Percentiles rank a stretch among this genome's conserved stretches.
Evolutionary conservation across 2,797 vertebrate genomes (phyloP).

Genomic region (Sandelia bainsii): DNA sequence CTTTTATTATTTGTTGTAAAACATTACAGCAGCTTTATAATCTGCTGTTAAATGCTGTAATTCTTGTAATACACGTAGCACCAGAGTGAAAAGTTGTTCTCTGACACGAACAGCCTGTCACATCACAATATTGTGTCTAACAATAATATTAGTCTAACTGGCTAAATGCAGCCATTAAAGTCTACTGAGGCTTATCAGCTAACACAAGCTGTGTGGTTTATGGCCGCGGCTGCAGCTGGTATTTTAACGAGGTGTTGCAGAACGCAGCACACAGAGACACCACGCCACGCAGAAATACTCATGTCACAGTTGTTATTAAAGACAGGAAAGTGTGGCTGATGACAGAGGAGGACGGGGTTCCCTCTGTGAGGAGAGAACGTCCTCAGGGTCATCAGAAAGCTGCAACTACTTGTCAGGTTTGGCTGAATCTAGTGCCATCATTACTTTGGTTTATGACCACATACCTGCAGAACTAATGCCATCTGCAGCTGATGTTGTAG

Average conservation of each 20-base stretch:
- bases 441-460: no score
- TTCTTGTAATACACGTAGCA: neutral
- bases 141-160: slow-evolving; percentile 92
- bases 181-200: slow-evolving; percentile 91
- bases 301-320: slow-evolving; percentile 40
- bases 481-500: no score
- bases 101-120: slow-evolving; percentile 85
- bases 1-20: no score
- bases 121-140: slow-evolving; percentile 81
- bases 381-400: neutral
- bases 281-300: slow-evolving; percentile 29
- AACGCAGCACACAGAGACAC: slow-evolving; percentile 74
- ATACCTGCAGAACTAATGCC: no score
- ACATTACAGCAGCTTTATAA: neutral
- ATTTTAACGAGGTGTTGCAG: slow-evolving; percentile 96
- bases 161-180: slow-evolving; percentile 85
- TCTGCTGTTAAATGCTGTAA: neutral
- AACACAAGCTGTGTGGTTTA: slow-evolving; percentile 93
- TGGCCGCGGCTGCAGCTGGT: slow-evolving; percentile 87
- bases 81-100: slow-evolving; percentile 24
- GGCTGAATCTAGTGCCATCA: no score
- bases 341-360: neutral
- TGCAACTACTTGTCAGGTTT: no score
- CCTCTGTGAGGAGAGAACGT: neutral
- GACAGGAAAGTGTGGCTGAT: slow-evolving; percentile 43